Base-by-base conservation (phyloP, 2,888 invertebrate species). In the Meteorus colon region DNA sequence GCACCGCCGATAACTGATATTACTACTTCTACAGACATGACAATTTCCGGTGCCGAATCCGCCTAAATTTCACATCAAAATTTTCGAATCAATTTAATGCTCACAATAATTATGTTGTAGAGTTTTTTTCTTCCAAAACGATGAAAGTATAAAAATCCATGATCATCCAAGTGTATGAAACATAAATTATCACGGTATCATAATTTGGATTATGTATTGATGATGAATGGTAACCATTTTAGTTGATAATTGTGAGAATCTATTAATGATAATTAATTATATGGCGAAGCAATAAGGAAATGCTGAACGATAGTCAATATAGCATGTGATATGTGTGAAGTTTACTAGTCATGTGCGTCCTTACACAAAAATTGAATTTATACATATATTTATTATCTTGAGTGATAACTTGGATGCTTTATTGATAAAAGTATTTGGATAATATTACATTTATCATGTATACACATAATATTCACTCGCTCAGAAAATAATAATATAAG, bases 311-410 rank as follows among this genome's bases (percentile, higher is more conserved):
- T 89, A 89, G 89, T 89, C 89, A 89, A 89, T 89, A 89, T 73
- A 89, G 89, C 84, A 89, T 89, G 89, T 89, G 89, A 89, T 89
- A 89, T 83, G 84, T 88, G 86, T 86, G 83, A 88, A 82, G 82
- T 88, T 86, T 85, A 85, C 84, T 85, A 88, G 86, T 87, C 85
- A 82, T 86, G 84, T 85, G 86, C 78, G 80, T 68, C 80, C 76
- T 83, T 83, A 80, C 78, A 82, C 81, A 81, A 41, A 41, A 60
- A 73, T 68, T 77, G 29, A 69, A 69, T 65, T 72, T 73, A 77
- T 73, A 55, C 55, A 55, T 19, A 70, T 73, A 77, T 78, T 77
- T 73, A 79, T 72, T 78, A 75, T 72, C 62, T 72, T 67, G 63
- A 77, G 51, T 69, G 71, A 65, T 62, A 65, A 75, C 70, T 77